Conservation (phyloP, 92 coral and sea anemone species). For the Heteractis magnifica region DNA sequence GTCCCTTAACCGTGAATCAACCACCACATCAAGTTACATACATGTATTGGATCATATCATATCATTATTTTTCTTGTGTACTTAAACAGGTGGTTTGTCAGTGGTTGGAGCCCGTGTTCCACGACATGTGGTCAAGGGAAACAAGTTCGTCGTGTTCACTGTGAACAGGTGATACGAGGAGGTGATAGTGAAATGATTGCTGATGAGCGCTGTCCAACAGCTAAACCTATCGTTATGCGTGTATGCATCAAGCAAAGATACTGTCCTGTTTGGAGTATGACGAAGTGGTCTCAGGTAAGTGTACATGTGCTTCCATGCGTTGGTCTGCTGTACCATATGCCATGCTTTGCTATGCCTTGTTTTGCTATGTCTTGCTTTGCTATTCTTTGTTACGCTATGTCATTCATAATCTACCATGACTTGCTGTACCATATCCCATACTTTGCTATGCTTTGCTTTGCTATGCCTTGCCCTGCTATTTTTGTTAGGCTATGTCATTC, state of each 20-base stretch:
- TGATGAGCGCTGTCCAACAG: constrained; percentile 72
- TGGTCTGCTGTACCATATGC: background rate
- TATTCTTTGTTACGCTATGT: background rate
- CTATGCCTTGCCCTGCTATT: background rate
- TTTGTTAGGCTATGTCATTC: no score
- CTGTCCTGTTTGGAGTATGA: constrained; percentile 79
- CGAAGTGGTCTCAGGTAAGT: constrained; percentile 83
- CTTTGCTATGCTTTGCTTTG: no score
- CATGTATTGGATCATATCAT: no score
- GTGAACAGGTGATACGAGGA: constrained; percentile 64
- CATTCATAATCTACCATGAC: no score
- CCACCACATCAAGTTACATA: no score
- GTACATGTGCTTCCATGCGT: background rate
- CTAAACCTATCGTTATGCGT: constrained; percentile 61
- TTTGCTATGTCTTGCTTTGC: background rate
- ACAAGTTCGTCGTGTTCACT: constrained; percentile 89
- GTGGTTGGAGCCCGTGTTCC: constrained; percentile 85
- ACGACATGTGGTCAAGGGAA: constrained; percentile 82
- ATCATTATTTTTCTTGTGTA: background rate
- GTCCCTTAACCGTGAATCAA: background rate
- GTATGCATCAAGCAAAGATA: constrained; percentile 47
- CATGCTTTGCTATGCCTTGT: background rate
- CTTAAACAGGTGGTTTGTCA: constrained; percentile 71
- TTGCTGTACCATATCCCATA: no score
- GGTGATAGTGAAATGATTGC: constrained; percentile 67